Percentiles rank a stretch among this genome's conserved stretches.
Conservation (phyloP, 2,113 vertebrate genomes). For the Gymnorhina tibicen region DNA sequence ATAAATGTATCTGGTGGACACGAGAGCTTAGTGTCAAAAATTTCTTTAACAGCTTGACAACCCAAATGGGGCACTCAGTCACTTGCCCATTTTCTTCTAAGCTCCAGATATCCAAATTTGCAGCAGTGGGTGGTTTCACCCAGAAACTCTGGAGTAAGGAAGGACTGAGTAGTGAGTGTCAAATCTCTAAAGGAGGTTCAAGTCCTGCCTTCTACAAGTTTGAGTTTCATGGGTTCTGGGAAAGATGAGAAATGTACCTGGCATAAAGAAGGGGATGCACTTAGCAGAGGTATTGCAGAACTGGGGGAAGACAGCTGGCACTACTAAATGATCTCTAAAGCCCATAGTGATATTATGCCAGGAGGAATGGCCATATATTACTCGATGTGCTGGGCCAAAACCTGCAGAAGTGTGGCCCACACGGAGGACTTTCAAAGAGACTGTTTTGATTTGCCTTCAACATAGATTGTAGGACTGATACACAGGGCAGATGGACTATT, state of each 20-base stretch:
- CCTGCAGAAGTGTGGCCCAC: background rate
- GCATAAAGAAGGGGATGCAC: background rate
- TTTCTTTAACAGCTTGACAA: background rate
- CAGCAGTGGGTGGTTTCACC: background rate
- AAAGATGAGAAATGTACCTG: background rate
- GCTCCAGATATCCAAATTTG: background rate
- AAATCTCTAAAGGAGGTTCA: background rate
- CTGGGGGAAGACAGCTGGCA: background rate
- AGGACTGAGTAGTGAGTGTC: background rate
- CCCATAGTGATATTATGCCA: background rate
- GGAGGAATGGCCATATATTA: background rate
- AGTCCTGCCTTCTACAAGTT: background rate
- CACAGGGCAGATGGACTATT: background rate
- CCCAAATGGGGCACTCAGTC: background rate
- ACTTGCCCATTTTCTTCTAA: background rate
- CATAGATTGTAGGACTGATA: background rate
- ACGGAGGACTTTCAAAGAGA: background rate
- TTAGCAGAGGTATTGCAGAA: background rate
- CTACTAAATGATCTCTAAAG: background rate
- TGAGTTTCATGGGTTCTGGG: background rate
- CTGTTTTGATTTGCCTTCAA: background rate
- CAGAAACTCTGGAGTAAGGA: background rate
- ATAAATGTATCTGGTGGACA: background rate
- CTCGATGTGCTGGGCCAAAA: background rate
- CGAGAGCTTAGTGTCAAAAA: background rate